Evolutionary conservation across 1,140 invertebrate species (phyloP), one percentile per base, ranked within the genome.

Genomic region (Drosophila prosaltans): DNA sequence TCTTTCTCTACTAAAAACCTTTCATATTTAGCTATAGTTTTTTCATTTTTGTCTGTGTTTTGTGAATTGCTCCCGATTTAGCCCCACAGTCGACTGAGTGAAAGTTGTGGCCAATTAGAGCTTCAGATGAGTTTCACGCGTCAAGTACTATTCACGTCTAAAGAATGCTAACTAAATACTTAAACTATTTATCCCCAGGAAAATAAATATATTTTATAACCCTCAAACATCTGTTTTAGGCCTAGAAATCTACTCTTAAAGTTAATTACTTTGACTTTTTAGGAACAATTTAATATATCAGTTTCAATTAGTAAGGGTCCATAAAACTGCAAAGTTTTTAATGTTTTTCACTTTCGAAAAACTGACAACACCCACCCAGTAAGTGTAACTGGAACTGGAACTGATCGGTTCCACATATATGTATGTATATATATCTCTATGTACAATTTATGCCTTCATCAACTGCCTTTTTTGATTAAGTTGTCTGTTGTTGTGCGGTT

Each of bases 401-500:
- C 71, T 48, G 74, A 78, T 78, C 57, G 10, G 74, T 78, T 78
- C 55, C 74, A 72, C 63, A 65, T 21, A 16, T 28, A 16, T 21
- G 30, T 57, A 57, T 21, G 26, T 36, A 57, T 40, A 64, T 32
- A 72, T 45, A 58, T 7, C 11, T 21, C 11, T 16, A 3, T 43
- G 39, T 70, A 16, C 16, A 16, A 4, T 30, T 30, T 62, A 61
- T 48, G 65, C 65, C 62, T 69, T 55, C 65, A 5, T 16, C 58
- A 65, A 45, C 32, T 69, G 54, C 60, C 39, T 71, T 67, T 65
- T 63, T 77, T 75, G 74, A 77, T 77, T 77, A 77, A 77, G 75
- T 77, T 78, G 74, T 77, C 45, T 61, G 32, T 24, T 51, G 3
- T 82, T 51, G 3, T 82, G 80, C 60, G 79, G 79, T 81, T 66